These are phyloP conservation scores for Promerops cafer DNA, from an alignment of 2,113 vertebrate species.

Conservation along the genomic window DNA sequence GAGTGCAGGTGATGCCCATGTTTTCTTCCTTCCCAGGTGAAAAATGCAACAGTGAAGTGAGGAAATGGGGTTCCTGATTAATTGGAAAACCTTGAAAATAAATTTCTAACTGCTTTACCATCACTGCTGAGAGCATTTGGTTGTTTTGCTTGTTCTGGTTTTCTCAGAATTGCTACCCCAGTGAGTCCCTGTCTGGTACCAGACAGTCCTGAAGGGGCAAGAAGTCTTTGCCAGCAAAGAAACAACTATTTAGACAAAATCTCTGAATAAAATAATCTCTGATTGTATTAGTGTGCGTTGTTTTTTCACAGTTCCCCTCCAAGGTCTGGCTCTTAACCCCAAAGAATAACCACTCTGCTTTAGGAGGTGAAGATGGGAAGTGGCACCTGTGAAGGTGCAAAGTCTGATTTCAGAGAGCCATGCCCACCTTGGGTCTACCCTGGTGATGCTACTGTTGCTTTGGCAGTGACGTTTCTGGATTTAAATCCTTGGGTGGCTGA, in stretches of 20 bases:
- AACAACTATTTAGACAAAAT: background rate
- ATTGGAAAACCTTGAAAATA: background rate
- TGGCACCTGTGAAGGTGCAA: background rate
- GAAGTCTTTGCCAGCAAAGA: background rate
- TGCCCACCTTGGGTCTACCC: accelerated
- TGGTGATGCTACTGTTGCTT: accelerated
- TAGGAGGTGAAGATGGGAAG: background rate
- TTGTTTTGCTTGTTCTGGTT: background rate
- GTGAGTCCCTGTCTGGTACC: background rate
- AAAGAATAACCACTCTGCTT: background rate
- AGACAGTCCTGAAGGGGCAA: background rate
- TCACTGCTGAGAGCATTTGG: accelerated
- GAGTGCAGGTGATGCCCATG: background rate
- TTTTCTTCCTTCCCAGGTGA: background rate
- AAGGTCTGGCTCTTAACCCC: background rate
- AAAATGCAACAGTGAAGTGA: background rate
- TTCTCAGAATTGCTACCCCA: background rate
- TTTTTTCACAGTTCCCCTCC: background rate
- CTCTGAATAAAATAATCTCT: background rate
- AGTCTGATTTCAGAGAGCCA: accelerated
- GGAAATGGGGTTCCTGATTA: background rate
- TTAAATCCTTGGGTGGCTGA: background rate
- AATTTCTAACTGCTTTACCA: background rate
- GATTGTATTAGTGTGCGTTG: background rate
- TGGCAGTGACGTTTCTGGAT: background rate